Percentiles rank a stretch among this genome's conserved stretches.
Conservation (phyloP, 1,140 invertebrate species). For the Dendroctonus ponderosae region DNA sequence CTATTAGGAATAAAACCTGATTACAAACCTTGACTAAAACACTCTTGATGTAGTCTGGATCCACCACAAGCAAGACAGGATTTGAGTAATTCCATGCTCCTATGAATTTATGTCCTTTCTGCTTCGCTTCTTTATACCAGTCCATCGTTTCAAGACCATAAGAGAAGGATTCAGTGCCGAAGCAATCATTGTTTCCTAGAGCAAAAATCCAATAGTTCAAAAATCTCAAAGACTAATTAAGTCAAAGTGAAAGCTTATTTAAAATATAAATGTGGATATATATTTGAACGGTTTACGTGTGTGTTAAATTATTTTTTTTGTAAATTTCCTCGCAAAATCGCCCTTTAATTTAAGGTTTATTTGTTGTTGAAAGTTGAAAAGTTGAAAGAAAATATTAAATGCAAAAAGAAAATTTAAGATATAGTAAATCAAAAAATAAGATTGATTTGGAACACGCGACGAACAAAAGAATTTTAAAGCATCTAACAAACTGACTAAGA, state of each 20-base stretch:
- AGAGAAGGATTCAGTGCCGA: conserved; percentile 8
- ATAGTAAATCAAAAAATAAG: too few species aligned
- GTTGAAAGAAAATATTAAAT: too few species aligned
- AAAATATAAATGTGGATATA: too few species aligned
- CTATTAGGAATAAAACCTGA: not conserved
- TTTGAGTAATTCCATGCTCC: conserved; percentile 34
- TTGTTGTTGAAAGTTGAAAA: too few species aligned
- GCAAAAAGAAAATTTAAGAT: too few species aligned
- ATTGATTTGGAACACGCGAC: too few species aligned
- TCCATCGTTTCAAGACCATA: conserved; percentile 19
- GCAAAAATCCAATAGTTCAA: not conserved
- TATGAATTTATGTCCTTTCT: conserved; percentile 35
- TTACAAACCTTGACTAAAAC: conserved; percentile 49
- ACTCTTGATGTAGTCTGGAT: conserved; percentile 54
- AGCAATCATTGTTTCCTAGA: conserved; percentile 20
- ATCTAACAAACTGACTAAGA: too few species aligned
- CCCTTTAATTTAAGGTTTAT: too few species aligned
- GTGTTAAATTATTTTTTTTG: not conserved
- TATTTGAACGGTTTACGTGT: too few species aligned
- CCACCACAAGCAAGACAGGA: conserved; percentile 43
- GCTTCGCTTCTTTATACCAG: conserved; percentile 47
- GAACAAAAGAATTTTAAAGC: too few species aligned
- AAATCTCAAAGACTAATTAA: conserved; percentile 8
- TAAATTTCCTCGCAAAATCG: too few species aligned
- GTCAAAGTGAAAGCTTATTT: too few species aligned